These are phyloP conservation scores for Dromiciops gliroides DNA, from an alignment of 2,113 vertebrate genomes.

Conservation along the genomic window DNA sequence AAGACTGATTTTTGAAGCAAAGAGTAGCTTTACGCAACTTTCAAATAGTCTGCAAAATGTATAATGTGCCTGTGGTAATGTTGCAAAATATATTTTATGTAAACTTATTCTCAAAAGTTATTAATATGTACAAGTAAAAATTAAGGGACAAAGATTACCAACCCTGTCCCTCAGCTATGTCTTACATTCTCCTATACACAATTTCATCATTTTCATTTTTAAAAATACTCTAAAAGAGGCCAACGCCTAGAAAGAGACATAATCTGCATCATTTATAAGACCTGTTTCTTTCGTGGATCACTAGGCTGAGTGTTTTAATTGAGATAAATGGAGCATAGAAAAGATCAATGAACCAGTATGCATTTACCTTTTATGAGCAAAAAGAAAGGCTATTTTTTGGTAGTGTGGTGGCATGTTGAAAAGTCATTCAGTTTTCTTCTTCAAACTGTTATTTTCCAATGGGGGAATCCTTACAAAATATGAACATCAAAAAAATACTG, in stretches of 20 bases:
- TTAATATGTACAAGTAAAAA: constrained; percentile 44
- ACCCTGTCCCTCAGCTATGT: constrained; percentile 38
- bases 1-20: constrained; percentile 30
- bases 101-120: constrained; percentile 40
- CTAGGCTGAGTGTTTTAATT: constrained; percentile 79
- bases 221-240: constrained; percentile 63
- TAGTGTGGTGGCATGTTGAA: constrained; percentile 60
- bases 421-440: constrained; percentile 33
- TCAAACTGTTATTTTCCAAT: not conserved
- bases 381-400: constrained; percentile 64
- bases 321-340: constrained; percentile 83
- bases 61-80: not conserved
- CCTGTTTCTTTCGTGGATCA: constrained; percentile 75
- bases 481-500: not conserved
- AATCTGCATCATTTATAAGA: constrained; percentile 81
- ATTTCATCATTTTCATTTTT: constrained; percentile 51
- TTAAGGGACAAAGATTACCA: constrained; percentile 23
- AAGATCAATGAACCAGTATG: constrained; percentile 80
- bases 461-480: not conserved
- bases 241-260: constrained; percentile 66
- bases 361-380: constrained; percentile 67
- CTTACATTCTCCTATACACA: constrained; percentile 7
- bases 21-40: constrained; percentile 40
- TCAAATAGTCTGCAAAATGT: constrained; percentile 14
- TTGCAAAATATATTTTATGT: constrained; percentile 40